Percentiles rank a stretch among this genome's conserved stretches.
These are phyloP conservation scores for Acrossocheilus fasciatus DNA, from an alignment of 2,797 vertebrate genomes.

Conservation along the genomic window DNA sequence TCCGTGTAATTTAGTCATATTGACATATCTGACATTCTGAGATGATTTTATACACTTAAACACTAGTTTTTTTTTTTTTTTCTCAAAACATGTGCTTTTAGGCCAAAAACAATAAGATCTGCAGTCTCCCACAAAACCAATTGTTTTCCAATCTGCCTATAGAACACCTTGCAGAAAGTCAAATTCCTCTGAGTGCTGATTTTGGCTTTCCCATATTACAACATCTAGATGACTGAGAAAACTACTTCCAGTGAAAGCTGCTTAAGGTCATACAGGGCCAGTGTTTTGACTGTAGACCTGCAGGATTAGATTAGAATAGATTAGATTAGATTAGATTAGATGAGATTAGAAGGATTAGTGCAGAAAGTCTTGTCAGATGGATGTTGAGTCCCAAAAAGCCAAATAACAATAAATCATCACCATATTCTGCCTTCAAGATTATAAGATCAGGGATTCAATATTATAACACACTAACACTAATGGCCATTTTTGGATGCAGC, in stretches of 20 bases:
- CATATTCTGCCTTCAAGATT: constrained; percentile 15
- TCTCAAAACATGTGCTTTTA: background rate
- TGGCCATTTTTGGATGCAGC: background rate
- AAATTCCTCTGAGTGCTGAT: constrained; percentile 24
- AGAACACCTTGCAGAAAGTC: constrained; percentile 6
- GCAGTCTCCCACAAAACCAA: background rate
- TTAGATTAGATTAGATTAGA: constrained; percentile 16
- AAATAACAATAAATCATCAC: constrained; percentile 19
- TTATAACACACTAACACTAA: background rate
- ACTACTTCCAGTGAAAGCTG: background rate
- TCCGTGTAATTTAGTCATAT: background rate
- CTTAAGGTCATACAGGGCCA: constrained; percentile 5
- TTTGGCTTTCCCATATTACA: background rate
- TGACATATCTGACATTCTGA: background rate
- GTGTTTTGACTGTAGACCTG: constrained; percentile 7
- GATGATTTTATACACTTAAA: background rate
- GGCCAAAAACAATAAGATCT: background rate
- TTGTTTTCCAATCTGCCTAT: background rate
- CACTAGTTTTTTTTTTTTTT: background rate
- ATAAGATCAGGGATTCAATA: background rate
- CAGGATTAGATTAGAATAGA: constrained; percentile 38
- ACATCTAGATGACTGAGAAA: background rate
- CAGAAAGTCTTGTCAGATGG: constrained; percentile 28
- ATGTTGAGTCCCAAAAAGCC: constrained; percentile 27
- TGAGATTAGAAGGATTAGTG: constrained; percentile 23